Conservation (phyloP, 2,797 vertebrate genomes). For the Cynodonichthys magdalenae region DNA sequence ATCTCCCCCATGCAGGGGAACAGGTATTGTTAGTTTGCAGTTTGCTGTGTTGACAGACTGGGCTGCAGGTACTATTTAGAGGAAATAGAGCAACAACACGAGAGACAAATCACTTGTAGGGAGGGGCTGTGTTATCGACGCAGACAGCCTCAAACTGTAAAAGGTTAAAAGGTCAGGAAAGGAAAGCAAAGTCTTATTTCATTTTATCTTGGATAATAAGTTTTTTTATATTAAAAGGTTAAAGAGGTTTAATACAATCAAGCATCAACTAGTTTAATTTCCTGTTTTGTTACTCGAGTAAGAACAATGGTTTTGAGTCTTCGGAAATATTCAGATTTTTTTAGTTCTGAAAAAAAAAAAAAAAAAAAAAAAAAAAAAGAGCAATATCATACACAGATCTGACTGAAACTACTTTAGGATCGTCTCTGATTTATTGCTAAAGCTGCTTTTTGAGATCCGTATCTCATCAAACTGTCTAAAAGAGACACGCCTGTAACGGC, state of each 20-base stretch:
- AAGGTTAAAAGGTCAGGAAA: conserved; percentile 22
- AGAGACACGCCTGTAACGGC: conserved; percentile 35
- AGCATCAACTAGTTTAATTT: not conserved
- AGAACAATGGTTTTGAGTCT: not conserved
- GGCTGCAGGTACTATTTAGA: conserved; percentile 22
- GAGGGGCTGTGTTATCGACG: conserved; percentile 52
- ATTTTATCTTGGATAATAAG: too few species aligned
- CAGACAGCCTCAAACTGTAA: conserved; percentile 34
- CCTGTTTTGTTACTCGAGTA: not conserved
- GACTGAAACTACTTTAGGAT: not conserved
- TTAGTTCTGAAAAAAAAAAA: not conserved
- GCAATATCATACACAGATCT: not conserved
- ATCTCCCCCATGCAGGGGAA: conserved; percentile 59
- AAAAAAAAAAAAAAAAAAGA: too few species aligned
- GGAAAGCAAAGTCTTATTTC: not conserved
- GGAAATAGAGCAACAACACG: conserved; percentile 10
- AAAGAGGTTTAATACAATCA: not conserved
- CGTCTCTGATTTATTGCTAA: too few species aligned
- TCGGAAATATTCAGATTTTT: not conserved
- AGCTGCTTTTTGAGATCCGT: conserved; percentile 2
- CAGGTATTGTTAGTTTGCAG: conserved; percentile 22
- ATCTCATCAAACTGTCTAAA: conserved; percentile 15
- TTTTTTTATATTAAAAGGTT: not conserved
- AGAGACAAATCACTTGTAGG: conserved; percentile 4
- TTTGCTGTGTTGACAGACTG: conserved; percentile 29